These are phyloP conservation scores for Lasioglossum leucozonium DNA, from an alignment of 2,888 invertebrate genomes.

Conservation along the genomic window DNA sequence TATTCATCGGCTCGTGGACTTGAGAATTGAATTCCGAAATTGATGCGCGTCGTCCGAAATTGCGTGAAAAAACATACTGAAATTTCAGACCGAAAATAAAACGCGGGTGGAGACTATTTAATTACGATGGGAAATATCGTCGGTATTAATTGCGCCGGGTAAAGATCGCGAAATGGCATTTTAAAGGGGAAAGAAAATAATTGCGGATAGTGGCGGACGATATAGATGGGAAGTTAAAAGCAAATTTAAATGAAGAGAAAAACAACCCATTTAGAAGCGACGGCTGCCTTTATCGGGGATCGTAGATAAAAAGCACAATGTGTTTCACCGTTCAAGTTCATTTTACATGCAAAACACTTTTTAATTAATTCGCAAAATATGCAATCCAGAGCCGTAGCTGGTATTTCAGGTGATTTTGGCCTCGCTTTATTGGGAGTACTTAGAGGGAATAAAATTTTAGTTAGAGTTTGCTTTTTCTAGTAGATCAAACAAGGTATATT, in stretches of 20 bases:
- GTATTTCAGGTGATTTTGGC: background rate
- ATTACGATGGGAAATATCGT: background rate
- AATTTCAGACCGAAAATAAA: background rate
- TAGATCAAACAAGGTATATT: background rate
- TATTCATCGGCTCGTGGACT: background rate
- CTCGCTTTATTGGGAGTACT: slow-evolving; percentile 40
- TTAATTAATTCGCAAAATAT: slow-evolving; percentile 69
- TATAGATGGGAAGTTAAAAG: background rate
- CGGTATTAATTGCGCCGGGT: background rate
- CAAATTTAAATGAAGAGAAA: slow-evolving; percentile 7
- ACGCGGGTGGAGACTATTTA: background rate
- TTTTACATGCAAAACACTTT: slow-evolving; percentile 70
- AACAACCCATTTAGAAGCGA: background rate
- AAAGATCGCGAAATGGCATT: background rate
- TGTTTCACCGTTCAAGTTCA: slow-evolving; percentile 44
- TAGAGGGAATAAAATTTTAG: slow-evolving; percentile 69
- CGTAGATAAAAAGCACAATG: slow-evolving; percentile 38
- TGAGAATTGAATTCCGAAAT: background rate
- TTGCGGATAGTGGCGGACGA: background rate
- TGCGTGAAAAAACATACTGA: background rate
- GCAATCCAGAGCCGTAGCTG: slow-evolving; percentile 34
- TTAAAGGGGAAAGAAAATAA: background rate
- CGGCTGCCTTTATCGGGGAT: slow-evolving; percentile 40
- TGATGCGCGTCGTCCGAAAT: background rate
- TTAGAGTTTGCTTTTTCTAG: slow-evolving; percentile 59